Percentiles rank a stretch among this genome's conserved stretches.
Conservation (phyloP, 2,888 invertebrate genomes). For the Ceramica pisi region DNA sequence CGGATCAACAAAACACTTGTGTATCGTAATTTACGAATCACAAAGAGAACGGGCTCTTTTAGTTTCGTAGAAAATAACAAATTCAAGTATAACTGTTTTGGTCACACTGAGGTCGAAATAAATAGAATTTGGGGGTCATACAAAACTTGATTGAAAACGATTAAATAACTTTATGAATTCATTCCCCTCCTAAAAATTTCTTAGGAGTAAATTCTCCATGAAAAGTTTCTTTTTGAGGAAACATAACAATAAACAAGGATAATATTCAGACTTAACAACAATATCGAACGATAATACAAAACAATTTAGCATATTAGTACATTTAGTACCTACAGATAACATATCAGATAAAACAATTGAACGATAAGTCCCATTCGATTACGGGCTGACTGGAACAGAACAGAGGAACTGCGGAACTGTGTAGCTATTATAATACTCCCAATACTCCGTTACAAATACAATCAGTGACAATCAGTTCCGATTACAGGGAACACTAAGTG, state of each 20-base stretch:
- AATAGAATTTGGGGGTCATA: slow-evolving; percentile 17
- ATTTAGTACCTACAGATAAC: slow-evolving; percentile 35
- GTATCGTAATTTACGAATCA: slow-evolving; percentile 49
- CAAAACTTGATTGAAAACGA: slow-evolving; percentile 7
- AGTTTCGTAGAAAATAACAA: slow-evolving; percentile 48
- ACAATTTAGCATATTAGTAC: slow-evolving; percentile 42
- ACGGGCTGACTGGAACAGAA: slow-evolving; percentile 6
- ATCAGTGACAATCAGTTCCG: slow-evolving; percentile 43
- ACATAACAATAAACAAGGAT: not conserved
- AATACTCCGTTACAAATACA: slow-evolving; percentile 26
- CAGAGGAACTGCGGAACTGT: not conserved
- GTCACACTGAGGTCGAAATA: slow-evolving; percentile 22
- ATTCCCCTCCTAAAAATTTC: not conserved
- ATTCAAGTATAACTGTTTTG: slow-evolving; percentile 38
- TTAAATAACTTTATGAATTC: slow-evolving; percentile 25
- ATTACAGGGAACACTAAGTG: slow-evolving; percentile 41
- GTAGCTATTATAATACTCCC: not conserved
- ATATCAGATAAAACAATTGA: slow-evolving; percentile 47
- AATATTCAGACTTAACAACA: not conserved
- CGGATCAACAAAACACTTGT: slow-evolving; percentile 52
- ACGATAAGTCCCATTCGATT: slow-evolving; percentile 43
- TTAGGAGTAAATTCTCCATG: too few species aligned
- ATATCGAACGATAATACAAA: slow-evolving; percentile 33
- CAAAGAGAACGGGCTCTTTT: slow-evolving; percentile 33
- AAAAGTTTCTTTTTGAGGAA: not conserved